phyloP scores from a whole-genome alignment of 2,113 vertebrate species.

The Echinops telfairi region DNA sequence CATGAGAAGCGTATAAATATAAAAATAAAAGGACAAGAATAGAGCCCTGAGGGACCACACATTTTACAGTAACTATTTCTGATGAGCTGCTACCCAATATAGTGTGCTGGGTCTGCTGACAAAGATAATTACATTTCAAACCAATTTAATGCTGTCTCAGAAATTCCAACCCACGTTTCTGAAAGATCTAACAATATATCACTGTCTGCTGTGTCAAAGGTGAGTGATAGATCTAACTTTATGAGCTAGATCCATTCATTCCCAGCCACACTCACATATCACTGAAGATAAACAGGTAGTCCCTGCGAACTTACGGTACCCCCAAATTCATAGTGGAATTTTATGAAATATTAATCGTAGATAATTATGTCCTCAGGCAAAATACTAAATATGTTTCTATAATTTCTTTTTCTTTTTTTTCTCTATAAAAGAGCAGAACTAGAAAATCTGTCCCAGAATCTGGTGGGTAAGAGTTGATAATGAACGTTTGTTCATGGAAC shows the following conservation, averaged over 20 bases:
- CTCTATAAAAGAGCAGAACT: neutral
- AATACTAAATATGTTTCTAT: conserved; percentile 34
- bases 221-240: conserved; percentile 57
- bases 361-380: conserved; percentile 44
- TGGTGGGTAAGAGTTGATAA: neutral
- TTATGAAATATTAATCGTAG: conserved; percentile 58
- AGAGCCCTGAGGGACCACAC: conserved; percentile 65
- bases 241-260: conserved; percentile 36
- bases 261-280: neutral
- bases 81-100: conserved; percentile 61
- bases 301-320: neutral
- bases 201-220: conserved; percentile 63
- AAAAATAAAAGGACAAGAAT: conserved; percentile 73
- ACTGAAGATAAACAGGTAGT: conserved; percentile 30
- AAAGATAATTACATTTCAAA: conserved; percentile 79
- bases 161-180: conserved; percentile 73
- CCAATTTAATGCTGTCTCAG: conserved; percentile 67
- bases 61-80: conserved; percentile 75
- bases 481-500: conserved; percentile 21
- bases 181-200: conserved; percentile 59
- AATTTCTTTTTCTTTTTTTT: neutral
- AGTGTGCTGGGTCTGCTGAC: conserved; percentile 67
- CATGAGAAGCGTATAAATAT: conserved; percentile 65
- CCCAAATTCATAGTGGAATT: conserved; percentile 43
- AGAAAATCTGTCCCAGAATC: conserved; percentile 25